These are phyloP conservation scores for Nixonia krombeini DNA, from an alignment of 1,140 invertebrate species.

Conservation along the genomic window DNA sequence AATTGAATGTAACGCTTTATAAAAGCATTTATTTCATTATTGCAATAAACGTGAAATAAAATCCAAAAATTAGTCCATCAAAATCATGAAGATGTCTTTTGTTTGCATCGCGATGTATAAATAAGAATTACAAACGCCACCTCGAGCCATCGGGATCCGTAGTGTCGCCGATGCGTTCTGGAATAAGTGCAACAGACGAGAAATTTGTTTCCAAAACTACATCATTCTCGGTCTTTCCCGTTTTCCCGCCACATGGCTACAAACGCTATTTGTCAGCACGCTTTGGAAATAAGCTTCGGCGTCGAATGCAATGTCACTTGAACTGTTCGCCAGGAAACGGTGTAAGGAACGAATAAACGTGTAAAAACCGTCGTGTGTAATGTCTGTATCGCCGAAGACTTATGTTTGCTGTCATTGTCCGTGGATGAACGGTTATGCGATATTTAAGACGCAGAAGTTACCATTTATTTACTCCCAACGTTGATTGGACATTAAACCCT, in stretches of 20 bases:
- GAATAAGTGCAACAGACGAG: conserved; percentile 14
- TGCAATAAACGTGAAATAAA: too few relatives aligned
- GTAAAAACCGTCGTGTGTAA: conserved; percentile 43
- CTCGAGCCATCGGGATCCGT: conserved; percentile 16
- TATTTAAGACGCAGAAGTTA: conserved; percentile 43
- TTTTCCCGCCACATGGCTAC: neutral
- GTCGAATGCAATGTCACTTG: conserved; percentile 19
- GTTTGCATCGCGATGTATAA: too few relatives aligned
- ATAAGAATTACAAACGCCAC: neutral
- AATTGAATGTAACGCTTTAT: neutral
- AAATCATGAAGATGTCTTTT: too few relatives aligned
- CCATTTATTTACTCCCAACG: conserved; percentile 47
- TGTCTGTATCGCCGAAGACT: conserved; percentile 44
- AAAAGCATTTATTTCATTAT: neutral
- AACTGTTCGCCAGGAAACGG: conserved; percentile 22
- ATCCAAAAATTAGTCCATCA: too few relatives aligned
- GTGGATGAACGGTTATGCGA: conserved; percentile 39
- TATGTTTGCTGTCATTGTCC: conserved; percentile 45
- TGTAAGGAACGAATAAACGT: conserved; percentile 37
- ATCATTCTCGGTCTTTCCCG: neutral
- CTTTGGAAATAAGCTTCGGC: conserved; percentile 36
- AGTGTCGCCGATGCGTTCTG: conserved; percentile 23
- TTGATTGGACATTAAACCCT: conserved; percentile 41
- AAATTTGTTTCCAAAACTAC: neutral
- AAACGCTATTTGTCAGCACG: neutral